Evolutionary conservation across 2,113 vertebrate species (phyloP), one percentile per base, ranked within the genome.

Genomic region (Xiphophorus maculatus): DNA sequence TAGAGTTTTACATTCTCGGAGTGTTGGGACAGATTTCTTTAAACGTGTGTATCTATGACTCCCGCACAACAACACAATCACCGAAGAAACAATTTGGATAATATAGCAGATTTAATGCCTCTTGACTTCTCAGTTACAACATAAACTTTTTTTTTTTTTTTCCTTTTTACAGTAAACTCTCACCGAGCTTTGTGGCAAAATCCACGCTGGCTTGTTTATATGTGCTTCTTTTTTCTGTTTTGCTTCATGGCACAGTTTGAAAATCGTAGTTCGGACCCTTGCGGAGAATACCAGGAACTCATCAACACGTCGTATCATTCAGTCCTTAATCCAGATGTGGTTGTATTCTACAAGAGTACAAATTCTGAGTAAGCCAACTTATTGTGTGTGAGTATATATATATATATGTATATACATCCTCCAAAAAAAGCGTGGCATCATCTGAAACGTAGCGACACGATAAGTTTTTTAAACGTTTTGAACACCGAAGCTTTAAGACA

Each of bases 321-420:
- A 13, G 69, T 67, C 54, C 17, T 75, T 63, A 15, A 51, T 29
- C 66, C 64, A 63, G 62, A 27, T 75, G 30, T 68, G 2, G 60
- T 33, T 64, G 42, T 64, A 30, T 66, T 75, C 28, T 63, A 13
- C n/a, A 28, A 62, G 75, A 70, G 74, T 64, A 25, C 54, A 63
- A 65, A 63, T 76, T 61, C 4, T 35, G 74, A 69, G 67, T 65
- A 28, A 29, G 40, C 40, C 33, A 51, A 28, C 71, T 37, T 68
- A 66, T 14, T 19, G 2, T 29, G 74, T 79, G 76, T 87, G 87
- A 73, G 48, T 84, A 83, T 79, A 80, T 76, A n/a, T n/a, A 68
- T 63, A 89, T 79, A 84, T 73, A 71, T 63, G 2, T 37, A 68
- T 71, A 69, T 3, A 54, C 60, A 44, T 30, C 15, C 58, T 37